These are phyloP conservation scores for Rhegmatorhina hoffmannsi DNA, from an alignment of 2,113 vertebrate species.

Conservation along the genomic window DNA sequence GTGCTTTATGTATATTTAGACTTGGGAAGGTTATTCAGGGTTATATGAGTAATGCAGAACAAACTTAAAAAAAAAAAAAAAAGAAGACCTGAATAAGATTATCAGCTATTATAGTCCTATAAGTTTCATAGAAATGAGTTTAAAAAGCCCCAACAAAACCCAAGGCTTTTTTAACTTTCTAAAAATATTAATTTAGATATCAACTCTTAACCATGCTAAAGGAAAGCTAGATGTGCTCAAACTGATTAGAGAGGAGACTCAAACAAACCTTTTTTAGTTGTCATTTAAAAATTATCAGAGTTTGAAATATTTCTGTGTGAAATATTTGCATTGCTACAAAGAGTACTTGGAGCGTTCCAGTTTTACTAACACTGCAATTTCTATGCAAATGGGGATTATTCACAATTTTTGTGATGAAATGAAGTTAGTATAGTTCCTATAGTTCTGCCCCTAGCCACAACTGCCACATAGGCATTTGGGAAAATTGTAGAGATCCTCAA, in stretches of 20 bases:
- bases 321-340: not conserved
- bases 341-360: not conserved
- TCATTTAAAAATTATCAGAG: not conserved
- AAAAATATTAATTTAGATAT: not conserved
- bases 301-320: not conserved
- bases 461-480: not conserved
- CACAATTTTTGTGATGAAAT: not conserved
- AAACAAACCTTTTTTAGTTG: not conserved
- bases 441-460: not conserved
- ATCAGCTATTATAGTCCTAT: not conserved
- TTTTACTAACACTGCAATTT: not conserved
- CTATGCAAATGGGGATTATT: not conserved
- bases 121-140: not conserved
- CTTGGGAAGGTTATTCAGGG: rapidly evolving
- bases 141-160: not conserved
- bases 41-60: not conserved
- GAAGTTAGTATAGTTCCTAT: not conserved
- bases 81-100: not conserved
- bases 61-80: not conserved
- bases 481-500: not conserved
- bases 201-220: not conserved
- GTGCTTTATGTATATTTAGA: not conserved
- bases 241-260: not conserved
- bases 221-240: not conserved
- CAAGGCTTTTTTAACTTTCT: not conserved